phyloP scores from a whole-genome alignment of 2,113 vertebrate genomes.

The Sterrhoptilus dennistouni region DNA sequence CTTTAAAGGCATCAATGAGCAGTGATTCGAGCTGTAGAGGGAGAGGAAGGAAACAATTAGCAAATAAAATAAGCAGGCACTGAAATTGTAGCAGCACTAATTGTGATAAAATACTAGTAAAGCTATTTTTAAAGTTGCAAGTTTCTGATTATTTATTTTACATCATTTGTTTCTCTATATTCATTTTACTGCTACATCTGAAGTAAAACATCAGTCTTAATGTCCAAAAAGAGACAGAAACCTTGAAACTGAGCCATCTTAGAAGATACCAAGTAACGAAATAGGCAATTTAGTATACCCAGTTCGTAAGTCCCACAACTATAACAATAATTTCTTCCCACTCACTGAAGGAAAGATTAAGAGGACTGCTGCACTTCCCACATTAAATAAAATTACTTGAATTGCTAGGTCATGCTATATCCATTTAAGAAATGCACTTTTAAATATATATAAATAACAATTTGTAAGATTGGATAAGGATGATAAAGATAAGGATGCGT shows the following conservation, averaged over 20 bases:
- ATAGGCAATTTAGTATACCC: accelerated
- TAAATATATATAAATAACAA: neutral
- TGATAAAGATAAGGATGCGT: neutral
- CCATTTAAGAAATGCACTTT: accelerated
- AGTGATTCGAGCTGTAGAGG: constrained; percentile 65
- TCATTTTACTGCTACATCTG: neutral
- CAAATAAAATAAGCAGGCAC: accelerated
- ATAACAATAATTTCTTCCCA: neutral
- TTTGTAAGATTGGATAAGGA: too few relatives aligned
- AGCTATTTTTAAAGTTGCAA: accelerated
- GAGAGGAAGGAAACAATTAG: neutral
- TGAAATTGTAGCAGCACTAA: neutral
- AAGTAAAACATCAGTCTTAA: neutral
- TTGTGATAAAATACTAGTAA: neutral
- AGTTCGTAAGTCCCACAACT: neutral
- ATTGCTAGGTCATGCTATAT: accelerated
- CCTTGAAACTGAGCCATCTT: accelerated
- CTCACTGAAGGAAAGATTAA: neutral
- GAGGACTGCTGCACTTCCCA: neutral
- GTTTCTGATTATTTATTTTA: neutral
- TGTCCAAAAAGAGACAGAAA: neutral
- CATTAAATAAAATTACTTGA: neutral
- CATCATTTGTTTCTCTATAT: accelerated
- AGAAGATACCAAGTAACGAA: accelerated
- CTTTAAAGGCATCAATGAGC: constrained; percentile 59